Evolutionary conservation across 2,888 invertebrate species (phyloP), one percentile per base, ranked within the genome.

Genomic region (Pseudolycoriella hygida): DNA sequence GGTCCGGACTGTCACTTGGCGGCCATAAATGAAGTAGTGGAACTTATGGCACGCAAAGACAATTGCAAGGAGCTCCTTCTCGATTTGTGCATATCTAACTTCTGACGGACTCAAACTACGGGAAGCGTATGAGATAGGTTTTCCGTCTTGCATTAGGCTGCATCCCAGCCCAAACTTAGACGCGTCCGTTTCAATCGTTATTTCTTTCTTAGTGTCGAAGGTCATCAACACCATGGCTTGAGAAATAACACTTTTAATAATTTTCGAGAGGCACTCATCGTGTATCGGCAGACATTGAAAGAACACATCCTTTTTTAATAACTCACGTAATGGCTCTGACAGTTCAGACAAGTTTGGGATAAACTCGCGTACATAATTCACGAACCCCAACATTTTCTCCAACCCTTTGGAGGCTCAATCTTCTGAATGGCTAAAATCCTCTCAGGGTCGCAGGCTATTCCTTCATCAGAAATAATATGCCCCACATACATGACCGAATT

Each of bases 401-500:
- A 50, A 50, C 51, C 49, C 40, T 52, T 47, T 17, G 54, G 53
- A 14, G 40, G 20, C 8, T 48, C 43, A 38, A 54, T 19, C 17
- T 19, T 42, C 42, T 10, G 3, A 14, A 42, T 42, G 3, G 42
- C 32, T 8, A 32, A n/a, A 2, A 32, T 17, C 46, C 15, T 15
- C 52, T 51, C 31, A 51, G 48, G 48, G 48, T 34, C 20, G 53
- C 40, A 45, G 52, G 51, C 1, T 51, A 49, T 38, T 48, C 50
- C 47, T 41, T 46, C 25, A 10, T 37, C 25, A 2, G 46, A 48
- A n/a, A 47, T 44, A 10, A 50, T 38, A 12, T 51, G 47, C 5
- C 56, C 58, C 17, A 57, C 46, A 50, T 54, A 58, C 49, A 52
- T 55, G 3, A 56, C 54, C 39, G 51, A 14, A 30, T 47, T 49